Base-by-base conservation (phyloP, 1,140 invertebrate genomes). In the Ceratina calcarata region DNA sequence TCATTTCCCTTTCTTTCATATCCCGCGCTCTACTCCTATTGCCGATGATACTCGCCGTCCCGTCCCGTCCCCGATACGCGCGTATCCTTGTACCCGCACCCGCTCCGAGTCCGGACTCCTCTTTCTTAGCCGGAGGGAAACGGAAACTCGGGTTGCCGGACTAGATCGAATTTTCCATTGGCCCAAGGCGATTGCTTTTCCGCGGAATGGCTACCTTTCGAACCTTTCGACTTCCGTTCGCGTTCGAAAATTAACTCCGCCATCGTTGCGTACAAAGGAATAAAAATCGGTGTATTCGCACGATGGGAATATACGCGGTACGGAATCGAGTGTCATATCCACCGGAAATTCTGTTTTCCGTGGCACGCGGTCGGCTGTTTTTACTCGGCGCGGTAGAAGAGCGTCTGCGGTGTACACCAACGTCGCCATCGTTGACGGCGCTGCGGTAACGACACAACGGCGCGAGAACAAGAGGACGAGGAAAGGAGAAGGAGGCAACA, bases 1-100 rank as follows among this genome's bases (percentile, higher is more conserved):
- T 78, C 76, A 78, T 78, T 75, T 77, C 68, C 71, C 69, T 83
- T 62, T 76, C 61, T 74, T 68, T 64, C 57, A 51, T 69, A 60
- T 73, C 49, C 49, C 69, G 32, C 32, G 15, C 22, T 53, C 51
- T 32, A 37, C n/a, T 37, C 20, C 51, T 10, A 51, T 60, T n/a
- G 61, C 51, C 76, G 76, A 71, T 64, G 68, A 78, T 72, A 57
- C 32, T 27, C 20, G 32, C 22, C 32, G 20, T 57, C 60, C 58
- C 37, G 37, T 45, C 37, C 37, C 37, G 10, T 32, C 27, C 27
- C 27, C 27, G 37, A 45, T 45, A 78, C 71, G 55, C 49, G 55
- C 64, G 55, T 61, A 61, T 32, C 74, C 64, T 49, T 58, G 27
- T 45, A 15, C 27, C 20, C 53, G 22, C 8, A 3, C 22, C 32